These are phyloP conservation scores for Rhabdomys pumilio DNA, from an alignment of 2,797 vertebrate species.

Conservation along the genomic window DNA sequence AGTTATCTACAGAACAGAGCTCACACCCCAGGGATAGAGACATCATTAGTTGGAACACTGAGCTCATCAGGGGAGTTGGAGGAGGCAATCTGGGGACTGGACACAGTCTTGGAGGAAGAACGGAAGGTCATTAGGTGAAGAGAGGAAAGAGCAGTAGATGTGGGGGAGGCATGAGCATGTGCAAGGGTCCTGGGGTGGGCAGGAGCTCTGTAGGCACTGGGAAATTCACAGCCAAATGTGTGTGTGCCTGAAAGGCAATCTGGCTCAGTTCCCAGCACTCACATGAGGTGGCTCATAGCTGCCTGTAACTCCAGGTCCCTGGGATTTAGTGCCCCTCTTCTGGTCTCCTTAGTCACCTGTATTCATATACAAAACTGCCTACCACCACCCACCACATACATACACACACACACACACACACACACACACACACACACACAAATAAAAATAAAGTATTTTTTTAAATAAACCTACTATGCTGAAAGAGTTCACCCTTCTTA, in stretches of 20 bases:
- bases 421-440: not conserved
- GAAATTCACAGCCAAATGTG: not conserved
- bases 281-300: not conserved
- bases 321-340: not conserved
- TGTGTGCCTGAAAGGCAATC: not conserved
- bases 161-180: not conserved
- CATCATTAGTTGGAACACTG: not conserved
- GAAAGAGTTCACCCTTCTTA: not conserved
- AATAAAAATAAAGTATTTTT: not conserved
- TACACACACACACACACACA: not conserved
- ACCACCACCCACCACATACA: not conserved
- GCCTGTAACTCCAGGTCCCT: not conserved
- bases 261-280: not conserved
- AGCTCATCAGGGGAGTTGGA: not conserved
- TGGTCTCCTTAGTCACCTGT: not conserved
- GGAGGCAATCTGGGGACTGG: not conserved
- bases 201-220: rapidly evolving
- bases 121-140: not conserved
- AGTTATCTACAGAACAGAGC: not conserved
- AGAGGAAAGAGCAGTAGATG: not conserved
- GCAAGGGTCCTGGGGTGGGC: not conserved
- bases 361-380: not conserved
- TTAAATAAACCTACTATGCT: not conserved
- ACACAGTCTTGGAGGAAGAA: not conserved
- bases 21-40: not conserved